These are phyloP conservation scores for Andrena minutula DNA, from an alignment of 2,888 invertebrate species.

Conservation along the genomic window DNA sequence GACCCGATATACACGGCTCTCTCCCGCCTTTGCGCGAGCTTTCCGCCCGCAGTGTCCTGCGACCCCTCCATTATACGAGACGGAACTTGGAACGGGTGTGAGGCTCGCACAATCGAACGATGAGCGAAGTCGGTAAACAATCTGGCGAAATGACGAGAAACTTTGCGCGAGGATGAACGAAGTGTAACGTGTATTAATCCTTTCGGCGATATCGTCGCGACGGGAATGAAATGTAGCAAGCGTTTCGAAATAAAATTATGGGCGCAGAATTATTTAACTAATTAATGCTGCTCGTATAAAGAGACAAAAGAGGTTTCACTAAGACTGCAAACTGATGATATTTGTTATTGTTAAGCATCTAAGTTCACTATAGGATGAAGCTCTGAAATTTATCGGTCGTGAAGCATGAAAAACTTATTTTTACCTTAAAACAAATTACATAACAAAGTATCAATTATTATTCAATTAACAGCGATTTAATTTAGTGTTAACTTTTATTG, in stretches of 20 bases:
- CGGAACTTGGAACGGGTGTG: not conserved
- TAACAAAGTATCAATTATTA: too few relatives aligned
- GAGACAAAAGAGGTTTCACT: too few relatives aligned
- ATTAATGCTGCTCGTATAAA: not conserved
- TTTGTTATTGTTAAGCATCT: too few relatives aligned
- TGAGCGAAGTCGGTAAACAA: slow-evolving; percentile 14
- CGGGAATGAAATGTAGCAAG: not conserved
- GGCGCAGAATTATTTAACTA: not conserved
- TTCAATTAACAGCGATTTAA: too few relatives aligned
- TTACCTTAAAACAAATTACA: too few relatives aligned
- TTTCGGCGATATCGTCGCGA: not conserved
- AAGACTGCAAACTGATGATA: too few relatives aligned
- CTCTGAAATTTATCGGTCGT: too few relatives aligned
- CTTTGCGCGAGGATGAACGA: not conserved
- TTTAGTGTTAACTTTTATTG: too few relatives aligned
- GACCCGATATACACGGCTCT: slow-evolving; percentile 7
- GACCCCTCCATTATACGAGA: not conserved
- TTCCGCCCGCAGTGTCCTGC: not conserved
- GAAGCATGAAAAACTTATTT: too few relatives aligned
- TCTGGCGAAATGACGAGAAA: slow-evolving; percentile 9
- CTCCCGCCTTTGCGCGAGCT: slow-evolving; percentile 12
- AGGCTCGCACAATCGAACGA: slow-evolving; percentile 6
- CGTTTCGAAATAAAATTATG: not conserved
- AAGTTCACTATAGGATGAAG: too few relatives aligned
- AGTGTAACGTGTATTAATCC: slow-evolving; percentile 1